Evolutionary conservation across 2,888 invertebrate species (phyloP).

Genomic region (Cataglyphis rosenhaueri): DNA sequence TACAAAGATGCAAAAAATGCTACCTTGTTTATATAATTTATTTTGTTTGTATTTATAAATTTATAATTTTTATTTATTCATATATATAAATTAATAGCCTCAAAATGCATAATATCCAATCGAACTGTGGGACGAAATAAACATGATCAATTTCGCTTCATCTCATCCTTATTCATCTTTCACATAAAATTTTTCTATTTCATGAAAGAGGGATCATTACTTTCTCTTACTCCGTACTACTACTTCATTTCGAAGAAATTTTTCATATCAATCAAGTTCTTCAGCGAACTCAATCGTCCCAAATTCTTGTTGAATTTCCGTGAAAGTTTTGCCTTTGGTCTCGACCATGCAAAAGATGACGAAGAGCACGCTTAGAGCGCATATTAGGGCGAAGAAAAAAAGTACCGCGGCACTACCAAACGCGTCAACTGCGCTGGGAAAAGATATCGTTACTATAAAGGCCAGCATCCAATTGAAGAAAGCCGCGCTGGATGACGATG

Average conservation of each 20-base stretch:
- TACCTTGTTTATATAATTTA: background rate
- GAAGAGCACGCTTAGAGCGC: slow-evolving; percentile 85
- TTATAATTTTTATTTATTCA: background rate
- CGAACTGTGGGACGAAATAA: background rate
- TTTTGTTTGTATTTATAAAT: background rate
- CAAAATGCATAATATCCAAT: background rate
- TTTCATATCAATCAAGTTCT: background rate
- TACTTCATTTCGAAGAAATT: background rate
- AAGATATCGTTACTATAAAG: slow-evolving; percentile 84
- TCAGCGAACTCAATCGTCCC: slow-evolving; percentile 50
- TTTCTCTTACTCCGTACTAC: background rate
- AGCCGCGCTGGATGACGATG: slow-evolving; percentile 82
- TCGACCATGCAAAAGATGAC: slow-evolving; percentile 87
- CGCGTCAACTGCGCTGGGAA: slow-evolving; percentile 83
- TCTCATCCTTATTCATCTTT: background rate
- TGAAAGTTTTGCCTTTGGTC: slow-evolving; percentile 85
- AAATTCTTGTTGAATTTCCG: slow-evolving; percentile 83
- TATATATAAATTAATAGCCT: background rate
- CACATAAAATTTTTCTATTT: background rate
- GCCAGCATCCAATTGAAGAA: slow-evolving; percentile 85
- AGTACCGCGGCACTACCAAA: slow-evolving; percentile 85
- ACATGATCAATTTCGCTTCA: background rate
- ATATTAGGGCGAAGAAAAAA: slow-evolving; percentile 86
- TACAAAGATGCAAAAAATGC: background rate
- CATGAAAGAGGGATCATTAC: background rate